These are phyloP conservation scores for Cerceris ruficornis DNA, from an alignment of 2,888 invertebrate species.

Conservation along the genomic window DNA sequence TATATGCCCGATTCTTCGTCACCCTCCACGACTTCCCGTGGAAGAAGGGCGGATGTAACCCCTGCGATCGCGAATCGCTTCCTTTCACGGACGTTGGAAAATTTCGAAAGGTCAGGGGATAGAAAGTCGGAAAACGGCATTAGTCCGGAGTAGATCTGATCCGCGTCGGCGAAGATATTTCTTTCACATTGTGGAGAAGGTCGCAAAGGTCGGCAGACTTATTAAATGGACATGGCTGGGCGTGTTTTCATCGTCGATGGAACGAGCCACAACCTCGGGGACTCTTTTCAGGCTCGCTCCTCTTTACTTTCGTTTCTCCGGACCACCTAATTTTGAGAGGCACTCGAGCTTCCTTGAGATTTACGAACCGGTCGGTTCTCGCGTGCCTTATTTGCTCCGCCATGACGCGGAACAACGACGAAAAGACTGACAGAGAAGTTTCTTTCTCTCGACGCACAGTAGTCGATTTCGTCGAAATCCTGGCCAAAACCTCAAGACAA, in stretches of 20 bases:
- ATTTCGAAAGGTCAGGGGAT: background rate
- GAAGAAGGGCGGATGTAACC: background rate
- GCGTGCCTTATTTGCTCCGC: no score
- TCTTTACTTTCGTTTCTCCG: background rate
- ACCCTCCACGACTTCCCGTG: background rate
- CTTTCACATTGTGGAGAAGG: background rate
- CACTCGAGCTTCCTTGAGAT: no score
- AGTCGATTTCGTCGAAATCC: no score
- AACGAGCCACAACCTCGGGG: background rate
- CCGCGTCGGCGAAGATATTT: background rate
- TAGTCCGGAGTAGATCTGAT: background rate
- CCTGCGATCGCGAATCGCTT: background rate
- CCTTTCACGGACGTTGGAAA: background rate
- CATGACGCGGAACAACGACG: no score
- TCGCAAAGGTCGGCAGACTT: conserved; percentile 15
- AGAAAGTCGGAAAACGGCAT: background rate
- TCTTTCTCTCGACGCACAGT: no score
- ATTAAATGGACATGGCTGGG: conserved; percentile 13
- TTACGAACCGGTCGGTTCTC: no score
- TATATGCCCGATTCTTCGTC: no score
- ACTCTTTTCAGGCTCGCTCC: background rate
- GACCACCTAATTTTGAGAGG: no score
- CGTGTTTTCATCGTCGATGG: no score
- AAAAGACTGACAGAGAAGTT: no score
- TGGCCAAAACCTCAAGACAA: no score